Percentiles rank a stretch among this genome's conserved stretches.
These are phyloP conservation scores for Drosophila carrolli DNA, from an alignment of 1,140 invertebrate species.

Conservation along the genomic window DNA sequence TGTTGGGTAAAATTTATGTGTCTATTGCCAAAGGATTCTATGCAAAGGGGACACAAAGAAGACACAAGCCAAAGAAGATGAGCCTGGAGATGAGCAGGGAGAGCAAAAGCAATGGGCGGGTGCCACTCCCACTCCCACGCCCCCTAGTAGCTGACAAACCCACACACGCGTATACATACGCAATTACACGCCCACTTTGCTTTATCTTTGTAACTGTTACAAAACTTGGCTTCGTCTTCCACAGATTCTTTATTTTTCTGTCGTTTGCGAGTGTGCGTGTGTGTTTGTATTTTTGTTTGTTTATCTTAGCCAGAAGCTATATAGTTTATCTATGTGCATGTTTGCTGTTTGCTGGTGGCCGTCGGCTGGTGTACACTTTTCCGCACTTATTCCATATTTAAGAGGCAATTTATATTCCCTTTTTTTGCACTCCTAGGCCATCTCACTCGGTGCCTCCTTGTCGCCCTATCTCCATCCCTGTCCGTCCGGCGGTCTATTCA, in stretches of 20 bases:
- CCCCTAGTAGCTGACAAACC: slow-evolving; percentile 6
- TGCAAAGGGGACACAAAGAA: slow-evolving; percentile 43
- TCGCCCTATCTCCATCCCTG: slow-evolving; percentile 3
- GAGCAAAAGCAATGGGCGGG: slow-evolving; percentile 12
- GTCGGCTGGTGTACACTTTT: slow-evolving; percentile 64
- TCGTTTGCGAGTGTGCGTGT: slow-evolving; percentile 23
- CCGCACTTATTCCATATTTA: slow-evolving; percentile 84
- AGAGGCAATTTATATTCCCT: slow-evolving; percentile 85
- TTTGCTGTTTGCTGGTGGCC: slow-evolving; percentile 62
- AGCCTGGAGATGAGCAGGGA: slow-evolving; percentile 14
- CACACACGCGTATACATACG: slow-evolving; percentile 37
- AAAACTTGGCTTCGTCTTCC: slow-evolving; percentile 56
- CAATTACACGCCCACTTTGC: slow-evolving; percentile 67
- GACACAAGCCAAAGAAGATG: slow-evolving; percentile 29
- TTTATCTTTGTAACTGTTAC: slow-evolving; percentile 65
- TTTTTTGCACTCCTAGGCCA: slow-evolving; percentile 59
- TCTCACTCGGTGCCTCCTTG: slow-evolving; percentile 12
- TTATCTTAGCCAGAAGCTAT: slow-evolving; percentile 75
- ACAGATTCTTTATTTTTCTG: slow-evolving; percentile 28
- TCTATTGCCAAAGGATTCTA: slow-evolving; percentile 62
- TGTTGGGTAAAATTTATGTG: slow-evolving; percentile 60
- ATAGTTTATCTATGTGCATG: slow-evolving; percentile 82
- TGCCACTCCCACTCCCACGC: slow-evolving; percentile 12
- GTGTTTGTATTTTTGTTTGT: slow-evolving; percentile 46
- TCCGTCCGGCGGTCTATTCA: slow-evolving; percentile 39